Percentiles rank a stretch among this genome's conserved stretches.
Conservation (phyloP, 2,888 invertebrate genomes). For the Thysanoteuthis rhombus region DNA sequence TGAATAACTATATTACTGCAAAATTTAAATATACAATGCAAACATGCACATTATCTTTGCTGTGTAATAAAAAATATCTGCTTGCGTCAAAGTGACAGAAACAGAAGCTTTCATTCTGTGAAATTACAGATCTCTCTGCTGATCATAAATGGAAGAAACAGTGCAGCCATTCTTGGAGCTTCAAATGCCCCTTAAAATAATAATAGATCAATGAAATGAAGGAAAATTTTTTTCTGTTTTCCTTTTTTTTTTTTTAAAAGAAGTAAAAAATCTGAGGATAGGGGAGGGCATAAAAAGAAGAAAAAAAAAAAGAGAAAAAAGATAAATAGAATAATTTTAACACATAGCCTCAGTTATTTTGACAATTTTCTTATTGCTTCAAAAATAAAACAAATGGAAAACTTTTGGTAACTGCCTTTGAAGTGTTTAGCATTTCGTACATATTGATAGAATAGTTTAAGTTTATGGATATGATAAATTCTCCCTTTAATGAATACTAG, state of each 20-base stretch:
- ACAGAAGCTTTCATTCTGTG: slow-evolving; percentile 19
- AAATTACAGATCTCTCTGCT: slow-evolving; percentile 27
- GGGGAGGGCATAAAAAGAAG: background rate
- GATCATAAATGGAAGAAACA: slow-evolving; percentile 25
- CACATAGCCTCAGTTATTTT: slow-evolving; percentile 26
- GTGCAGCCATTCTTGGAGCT: slow-evolving; percentile 31
- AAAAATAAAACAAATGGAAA: slow-evolving; percentile 27
- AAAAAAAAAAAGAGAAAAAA: background rate
- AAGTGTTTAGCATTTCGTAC: slow-evolving; percentile 27
- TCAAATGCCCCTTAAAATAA: slow-evolving; percentile 25
- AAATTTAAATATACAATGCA: slow-evolving; percentile 31
- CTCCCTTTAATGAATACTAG: background rate
- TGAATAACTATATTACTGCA: slow-evolving; percentile 29
- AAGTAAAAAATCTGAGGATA: background rate
- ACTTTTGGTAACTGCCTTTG: slow-evolving; percentile 26
- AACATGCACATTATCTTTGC: slow-evolving; percentile 27
- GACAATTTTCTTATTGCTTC: background rate
- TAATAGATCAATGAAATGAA: slow-evolving; percentile 28
- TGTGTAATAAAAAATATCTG: slow-evolving; percentile 32
- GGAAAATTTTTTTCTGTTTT: no score
- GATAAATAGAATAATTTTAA: slow-evolving; percentile 14
- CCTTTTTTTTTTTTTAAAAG: no score
- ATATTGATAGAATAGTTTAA: slow-evolving; percentile 19
- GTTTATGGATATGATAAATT: slow-evolving; percentile 13
- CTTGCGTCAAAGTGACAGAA: background rate